Conservation (phyloP, 2,888 invertebrate genomes). For the Elmis aenea region DNA sequence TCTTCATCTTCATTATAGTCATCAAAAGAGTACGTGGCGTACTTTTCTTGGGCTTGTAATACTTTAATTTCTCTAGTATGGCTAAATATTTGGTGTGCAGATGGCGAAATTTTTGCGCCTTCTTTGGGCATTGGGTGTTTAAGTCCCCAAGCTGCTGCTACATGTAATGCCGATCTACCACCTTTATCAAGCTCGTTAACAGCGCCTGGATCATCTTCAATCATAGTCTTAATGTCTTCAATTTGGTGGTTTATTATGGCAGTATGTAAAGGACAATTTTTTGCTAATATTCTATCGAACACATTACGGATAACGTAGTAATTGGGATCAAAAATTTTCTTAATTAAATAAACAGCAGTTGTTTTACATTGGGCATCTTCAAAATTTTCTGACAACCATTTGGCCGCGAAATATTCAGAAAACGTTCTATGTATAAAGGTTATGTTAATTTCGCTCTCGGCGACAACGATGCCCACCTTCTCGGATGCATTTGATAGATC, state of each 20-base stretch:
- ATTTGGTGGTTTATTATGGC: conserved; percentile 10
- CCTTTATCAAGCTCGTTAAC: conserved; percentile 2
- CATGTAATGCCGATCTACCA: conserved; percentile 2
- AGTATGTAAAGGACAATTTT: conserved; percentile 5
- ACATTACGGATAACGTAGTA: conserved; percentile 8
- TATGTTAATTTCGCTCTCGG: not conserved
- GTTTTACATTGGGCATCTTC: not conserved
- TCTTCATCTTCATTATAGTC: too few relatives aligned
- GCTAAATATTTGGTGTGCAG: too few relatives aligned
- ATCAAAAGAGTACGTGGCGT: too few relatives aligned
- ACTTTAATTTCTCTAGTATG: too few relatives aligned
- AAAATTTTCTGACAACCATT: conserved; percentile 5
- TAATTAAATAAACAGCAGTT: not conserved
- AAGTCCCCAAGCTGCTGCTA: conserved; percentile 4
- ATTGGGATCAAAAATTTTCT: conserved; percentile 6
- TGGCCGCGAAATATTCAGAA: conserved; percentile 8
- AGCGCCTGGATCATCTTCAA: not conserved
- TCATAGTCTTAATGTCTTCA: not conserved
- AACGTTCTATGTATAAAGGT: conserved; percentile 8
- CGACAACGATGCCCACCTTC: conserved; percentile 7
- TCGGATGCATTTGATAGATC: conserved; percentile 1
- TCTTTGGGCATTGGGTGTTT: conserved; percentile 1
- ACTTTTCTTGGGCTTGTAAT: too few relatives aligned
- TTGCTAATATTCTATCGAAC: conserved; percentile 9
- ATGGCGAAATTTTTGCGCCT: not conserved